Evolutionary conservation across 2,797 vertebrate species (phyloP), one percentile per base, ranked within the genome.

Genomic region (Mormyrops boulengeri): DNA sequence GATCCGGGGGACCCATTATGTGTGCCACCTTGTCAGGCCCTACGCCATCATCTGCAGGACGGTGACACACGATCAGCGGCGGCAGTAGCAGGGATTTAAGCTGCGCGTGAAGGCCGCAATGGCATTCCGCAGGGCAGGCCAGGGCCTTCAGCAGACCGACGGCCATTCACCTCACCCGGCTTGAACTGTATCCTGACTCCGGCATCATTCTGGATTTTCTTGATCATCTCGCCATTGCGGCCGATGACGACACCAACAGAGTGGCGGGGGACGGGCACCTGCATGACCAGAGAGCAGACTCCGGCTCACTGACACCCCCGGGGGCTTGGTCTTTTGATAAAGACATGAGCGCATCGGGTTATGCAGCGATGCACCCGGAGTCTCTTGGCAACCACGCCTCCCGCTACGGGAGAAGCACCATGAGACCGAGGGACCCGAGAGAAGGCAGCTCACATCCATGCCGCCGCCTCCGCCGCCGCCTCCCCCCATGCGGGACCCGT

Each of bases 161-260:
- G 3, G 26, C 66, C 66, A 69, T 34, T 69, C 66, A 30, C 66
- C 66, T 38, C 90, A 96, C 96, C 96, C 94, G 96, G 96, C 88
- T 97, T 97, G 88, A 97, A 97, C 93, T 97, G 96, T 92, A 97
- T 97, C 89, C 96, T 92, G 38, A 96, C 96, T 0, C 96, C 96
- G 0, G 96, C 96, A 0, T 97, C 96, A 0, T 95, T 96, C 91
- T 97, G 96, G 88, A 97, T 97, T 88, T 97, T 97, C 91, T 97
- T 97, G 85, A 97, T 97, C 96, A 97, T 97, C 52, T 96, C 96
- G n/a, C 96, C 96, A 0, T 94, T 96, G 66, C 96, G 95, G 8
- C 96, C 96, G 0, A 96, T 96, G 49, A 96, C 96, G 1, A 97
- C 96, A 0, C 96, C 96, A 0, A 96, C 96, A 0, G 96, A 96